Percentiles rank a stretch among this genome's conserved stretches.
Evolutionary conservation across 2,888 invertebrate genomes (phyloP).

Genomic region (Athripsodes cinereus): DNA sequence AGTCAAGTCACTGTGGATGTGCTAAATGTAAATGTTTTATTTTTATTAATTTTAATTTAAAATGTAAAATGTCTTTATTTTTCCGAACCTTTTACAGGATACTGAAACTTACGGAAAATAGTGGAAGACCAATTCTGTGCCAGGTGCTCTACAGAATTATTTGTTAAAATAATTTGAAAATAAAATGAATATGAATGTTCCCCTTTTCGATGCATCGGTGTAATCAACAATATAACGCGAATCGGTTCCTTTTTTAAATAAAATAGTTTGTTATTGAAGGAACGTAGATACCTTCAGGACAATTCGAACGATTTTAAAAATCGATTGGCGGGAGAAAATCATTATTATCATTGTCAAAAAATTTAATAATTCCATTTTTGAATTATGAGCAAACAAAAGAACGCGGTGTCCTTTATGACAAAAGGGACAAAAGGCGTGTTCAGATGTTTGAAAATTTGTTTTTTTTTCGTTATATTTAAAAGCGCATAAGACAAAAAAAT

Average conservation of each 20-base stretch:
- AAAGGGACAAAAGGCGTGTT: slow-evolving; percentile 5
- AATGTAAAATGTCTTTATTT: too few species aligned
- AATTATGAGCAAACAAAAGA: slow-evolving; percentile 16
- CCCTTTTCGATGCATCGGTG: too few species aligned
- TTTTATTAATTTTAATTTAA: too few species aligned
- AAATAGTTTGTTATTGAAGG: too few species aligned
- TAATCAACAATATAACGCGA: background rate
- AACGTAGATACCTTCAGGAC: background rate
- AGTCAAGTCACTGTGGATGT: too few species aligned
- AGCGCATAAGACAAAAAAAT: background rate
- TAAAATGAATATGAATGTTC: too few species aligned
- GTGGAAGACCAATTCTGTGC: too few species aligned
- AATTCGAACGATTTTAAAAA: background rate
- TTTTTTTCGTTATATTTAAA: background rate
- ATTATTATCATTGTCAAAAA: slow-evolving; percentile 13
- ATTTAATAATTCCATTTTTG: slow-evolving; percentile 18
- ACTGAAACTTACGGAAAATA: too few species aligned
- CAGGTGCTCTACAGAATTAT: too few species aligned
- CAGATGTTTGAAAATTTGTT: background rate
- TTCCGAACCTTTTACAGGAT: too few species aligned
- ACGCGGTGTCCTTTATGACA: slow-evolving; percentile 12
- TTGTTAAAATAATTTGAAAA: too few species aligned
- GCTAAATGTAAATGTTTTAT: too few species aligned
- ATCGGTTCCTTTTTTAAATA: background rate
- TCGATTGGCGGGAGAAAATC: background rate